A percentile compares a stretch with the other conserved stretches of the same genome.
Evolutionary conservation across 2,113 vertebrate genomes (phyloP).

Genomic region (Corvus cornix): DNA sequence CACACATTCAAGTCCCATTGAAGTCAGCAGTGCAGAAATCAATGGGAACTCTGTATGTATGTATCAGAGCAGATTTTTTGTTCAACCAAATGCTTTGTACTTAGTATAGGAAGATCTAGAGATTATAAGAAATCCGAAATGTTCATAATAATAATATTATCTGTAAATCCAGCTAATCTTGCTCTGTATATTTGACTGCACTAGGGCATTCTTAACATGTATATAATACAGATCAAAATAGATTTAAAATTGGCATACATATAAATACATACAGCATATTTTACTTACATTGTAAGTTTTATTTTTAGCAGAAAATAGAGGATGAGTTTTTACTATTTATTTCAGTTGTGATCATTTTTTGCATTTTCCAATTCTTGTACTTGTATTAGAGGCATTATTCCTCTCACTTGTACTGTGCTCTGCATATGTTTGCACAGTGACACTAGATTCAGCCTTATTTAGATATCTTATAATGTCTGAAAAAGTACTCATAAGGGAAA

Average conservation of each 20-base stretch:
- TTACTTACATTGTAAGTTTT: background rate
- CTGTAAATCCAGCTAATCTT: background rate
- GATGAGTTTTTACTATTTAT: background rate
- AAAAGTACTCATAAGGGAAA: background rate
- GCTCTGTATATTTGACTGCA: background rate
- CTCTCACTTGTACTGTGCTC: background rate
- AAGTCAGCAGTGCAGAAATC: slow-evolving; percentile 12
- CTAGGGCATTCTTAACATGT: background rate
- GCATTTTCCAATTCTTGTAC: background rate
- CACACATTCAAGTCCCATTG: background rate
- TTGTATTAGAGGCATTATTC: background rate
- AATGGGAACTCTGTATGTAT: background rate
- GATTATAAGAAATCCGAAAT: background rate
- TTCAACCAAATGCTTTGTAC: background rate
- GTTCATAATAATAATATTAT: background rate
- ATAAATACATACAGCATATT: background rate
- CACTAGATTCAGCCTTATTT: background rate
- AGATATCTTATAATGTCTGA: background rate
- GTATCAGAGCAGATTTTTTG: background rate
- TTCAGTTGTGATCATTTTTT: background rate
- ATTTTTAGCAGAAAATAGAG: background rate
- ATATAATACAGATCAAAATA: background rate
- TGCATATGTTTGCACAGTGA: background rate
- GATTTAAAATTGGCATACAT: background rate
- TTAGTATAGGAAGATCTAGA: background rate